Conservation (phyloP, 2,888 invertebrate genomes). For the Prostheceraeus crozeri region DNA sequence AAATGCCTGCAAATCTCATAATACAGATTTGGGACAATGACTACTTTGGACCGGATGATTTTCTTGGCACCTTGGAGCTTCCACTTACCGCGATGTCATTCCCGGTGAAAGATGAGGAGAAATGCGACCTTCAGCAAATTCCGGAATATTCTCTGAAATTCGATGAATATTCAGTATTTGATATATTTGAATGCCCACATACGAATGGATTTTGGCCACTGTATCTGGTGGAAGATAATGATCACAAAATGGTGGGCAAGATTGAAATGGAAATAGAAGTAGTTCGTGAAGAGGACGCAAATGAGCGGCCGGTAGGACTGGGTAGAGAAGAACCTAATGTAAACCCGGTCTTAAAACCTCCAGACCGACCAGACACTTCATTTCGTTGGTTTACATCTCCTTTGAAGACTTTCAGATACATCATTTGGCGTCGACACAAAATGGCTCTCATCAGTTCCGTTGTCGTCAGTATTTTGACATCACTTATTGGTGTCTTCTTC, state of each 20-base stretch:
- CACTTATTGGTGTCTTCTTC: conserved; percentile 56
- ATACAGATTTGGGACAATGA: conserved; percentile 61
- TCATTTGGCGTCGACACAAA: conserved; percentile 58
- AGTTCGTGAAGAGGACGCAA: conserved; percentile 48
- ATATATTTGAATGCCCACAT: conserved; percentile 79
- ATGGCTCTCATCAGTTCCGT: conserved; percentile 56
- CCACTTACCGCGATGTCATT: conserved; percentile 75
- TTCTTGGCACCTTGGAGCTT: conserved; percentile 59
- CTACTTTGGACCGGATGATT: conserved; percentile 59
- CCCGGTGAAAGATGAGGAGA: conserved; percentile 67
- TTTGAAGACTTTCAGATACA: conserved; percentile 57
- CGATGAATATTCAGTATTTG: conserved; percentile 58
- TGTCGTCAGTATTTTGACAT: conserved; percentile 51
- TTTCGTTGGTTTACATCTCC: conserved; percentile 59
- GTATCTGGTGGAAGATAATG: conserved; percentile 54
- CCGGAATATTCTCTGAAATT: conserved; percentile 68
- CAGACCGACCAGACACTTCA: conserved; percentile 59
- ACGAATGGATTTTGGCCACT: conserved; percentile 84
- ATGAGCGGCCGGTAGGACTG: conserved; percentile 49
- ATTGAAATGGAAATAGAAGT: conserved; percentile 57
- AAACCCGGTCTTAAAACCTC: conserved; percentile 55
- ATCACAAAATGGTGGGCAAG: conserved; percentile 54
- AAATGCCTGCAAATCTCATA: neutral
- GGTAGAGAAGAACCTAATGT: conserved; percentile 60
- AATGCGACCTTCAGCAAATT: conserved; percentile 62